Percentiles rank a stretch among this genome's conserved stretches.
phyloP scores from a whole-genome alignment of 2,888 invertebrate genomes.

The Drosophila merina region DNA sequence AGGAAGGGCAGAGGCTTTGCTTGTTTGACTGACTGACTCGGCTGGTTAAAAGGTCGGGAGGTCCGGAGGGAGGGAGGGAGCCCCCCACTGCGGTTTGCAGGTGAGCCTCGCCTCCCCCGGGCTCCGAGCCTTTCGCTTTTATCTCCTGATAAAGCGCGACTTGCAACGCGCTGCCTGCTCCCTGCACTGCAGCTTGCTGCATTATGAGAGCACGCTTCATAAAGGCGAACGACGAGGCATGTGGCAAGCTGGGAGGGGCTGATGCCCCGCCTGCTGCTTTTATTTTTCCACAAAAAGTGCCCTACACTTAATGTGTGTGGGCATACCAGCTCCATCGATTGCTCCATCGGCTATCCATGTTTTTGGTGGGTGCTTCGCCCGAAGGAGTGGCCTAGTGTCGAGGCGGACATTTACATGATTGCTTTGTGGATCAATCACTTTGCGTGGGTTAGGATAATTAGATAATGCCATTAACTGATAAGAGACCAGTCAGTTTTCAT shows the following conservation, averaged over 20 bases:
- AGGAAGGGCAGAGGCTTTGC: constrained; percentile 3
- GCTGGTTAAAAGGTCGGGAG: not conserved
- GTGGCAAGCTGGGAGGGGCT: not conserved
- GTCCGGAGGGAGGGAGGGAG: not conserved
- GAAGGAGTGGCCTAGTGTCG: constrained; percentile 13
- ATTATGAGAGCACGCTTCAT: constrained; percentile 71
- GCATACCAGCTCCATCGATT: constrained; percentile 42
- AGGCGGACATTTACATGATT: constrained; percentile 22
- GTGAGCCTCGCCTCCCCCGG: constrained; percentile 49
- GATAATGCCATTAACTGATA: not conserved
- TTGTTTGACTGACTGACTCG: constrained; percentile 1
- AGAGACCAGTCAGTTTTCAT: not conserved
- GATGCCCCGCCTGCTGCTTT: constrained; percentile 58
- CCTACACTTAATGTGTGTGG: constrained; percentile 51
- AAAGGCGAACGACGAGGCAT: constrained; percentile 42
- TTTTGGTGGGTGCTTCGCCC: constrained; percentile 6
- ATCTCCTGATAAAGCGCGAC: constrained; percentile 78
- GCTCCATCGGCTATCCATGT: not conserved
- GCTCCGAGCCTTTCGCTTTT: constrained; percentile 49
- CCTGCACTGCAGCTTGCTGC: constrained; percentile 23
- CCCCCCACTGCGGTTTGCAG: constrained; percentile 39
- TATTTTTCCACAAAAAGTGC: constrained; percentile 65
- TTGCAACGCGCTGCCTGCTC: constrained; percentile 65
- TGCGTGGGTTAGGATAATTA: constrained; percentile 1
- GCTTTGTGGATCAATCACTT: not conserved